Evolutionary conservation across 35 echinoderm and acorn worm species (phyloP).

Genomic region (Heliocidaris tuberculata): DNA sequence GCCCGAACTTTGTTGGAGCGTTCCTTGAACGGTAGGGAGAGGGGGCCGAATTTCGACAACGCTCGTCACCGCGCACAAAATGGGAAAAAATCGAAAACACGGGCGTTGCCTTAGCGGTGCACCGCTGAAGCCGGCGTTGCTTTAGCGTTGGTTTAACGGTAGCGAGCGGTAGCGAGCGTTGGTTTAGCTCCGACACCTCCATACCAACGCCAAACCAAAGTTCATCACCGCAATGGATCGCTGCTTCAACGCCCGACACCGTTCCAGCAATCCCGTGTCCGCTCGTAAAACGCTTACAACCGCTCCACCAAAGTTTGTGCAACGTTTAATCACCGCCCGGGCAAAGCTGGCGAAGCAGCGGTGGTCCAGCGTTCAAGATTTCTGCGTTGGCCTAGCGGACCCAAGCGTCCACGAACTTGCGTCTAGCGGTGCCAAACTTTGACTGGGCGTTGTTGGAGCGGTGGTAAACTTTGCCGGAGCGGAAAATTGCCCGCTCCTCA

Average conservation of each 20-base stretch:
- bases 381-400: conserved; percentile 33
- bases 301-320: conserved; percentile 36
- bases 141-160: conserved; percentile 44
- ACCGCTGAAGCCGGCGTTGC: conserved; percentile 23
- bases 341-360: conserved; percentile 37
- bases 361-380: conserved; percentile 27
- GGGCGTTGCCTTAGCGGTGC: conserved; percentile 22
- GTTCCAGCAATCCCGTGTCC: conserved; percentile 30
- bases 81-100: background rate
- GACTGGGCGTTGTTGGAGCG: conserved; percentile 34
- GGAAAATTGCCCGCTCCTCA: conserved; percentile 41
- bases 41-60: conserved; percentile 15
- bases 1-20: background rate
- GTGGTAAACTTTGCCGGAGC: conserved; percentile 35
- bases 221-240: conserved; percentile 35
- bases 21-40: conserved; percentile 21
- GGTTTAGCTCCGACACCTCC: background rate
- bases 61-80: conserved; percentile 14
- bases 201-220: too few relatives aligned
- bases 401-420: conserved; percentile 34
- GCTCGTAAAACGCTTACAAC: conserved; percentile 41
- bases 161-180: conserved; percentile 36
- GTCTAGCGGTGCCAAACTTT: conserved; percentile 33
- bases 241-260: conserved; percentile 40
- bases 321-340: conserved; percentile 33